These are phyloP conservation scores for Galerucella calmariensis DNA, from an alignment of 2,888 invertebrate species.

Conservation along the genomic window DNA sequence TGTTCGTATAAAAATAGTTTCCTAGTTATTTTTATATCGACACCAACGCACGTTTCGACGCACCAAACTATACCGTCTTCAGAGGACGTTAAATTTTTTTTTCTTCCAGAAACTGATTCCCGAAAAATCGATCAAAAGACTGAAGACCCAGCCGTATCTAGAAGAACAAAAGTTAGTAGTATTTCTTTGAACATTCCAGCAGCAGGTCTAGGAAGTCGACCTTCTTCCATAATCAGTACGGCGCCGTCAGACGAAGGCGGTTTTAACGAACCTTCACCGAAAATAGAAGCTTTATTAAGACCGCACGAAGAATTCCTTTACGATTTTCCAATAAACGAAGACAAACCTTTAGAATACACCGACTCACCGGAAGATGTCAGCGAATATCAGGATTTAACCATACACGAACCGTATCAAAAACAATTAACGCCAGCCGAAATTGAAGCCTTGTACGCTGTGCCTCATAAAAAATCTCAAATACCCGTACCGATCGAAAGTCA, in stretches of 20 bases:
- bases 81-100: not conserved
- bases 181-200: conserved; percentile 74
- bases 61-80: not conserved
- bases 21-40: conserved; percentile 21
- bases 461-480: conserved; percentile 52
- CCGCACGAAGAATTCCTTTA: conserved; percentile 59
- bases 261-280: conserved; percentile 78
- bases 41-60: not conserved
- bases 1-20: conserved; percentile 24
- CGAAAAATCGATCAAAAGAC: conserved; percentile 56
- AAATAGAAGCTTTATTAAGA: conserved; percentile 72
- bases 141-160: conserved; percentile 60
- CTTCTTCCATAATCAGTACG: conserved; percentile 76
- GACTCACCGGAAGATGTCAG: conserved; percentile 50
- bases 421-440: conserved; percentile 56
- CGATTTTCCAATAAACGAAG: conserved; percentile 53
- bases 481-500: conserved; percentile 16
- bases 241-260: conserved; percentile 65
- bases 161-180: conserved; percentile 70
- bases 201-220: conserved; percentile 72
- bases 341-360: conserved; percentile 52
- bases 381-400: conserved; percentile 45
- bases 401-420: conserved; percentile 39
- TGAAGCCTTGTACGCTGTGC: conserved; percentile 62
- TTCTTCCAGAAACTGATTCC: conserved; percentile 40